phyloP scores from a whole-genome alignment of 2,113 vertebrate species.

The Microcebus tavaratra region DNA sequence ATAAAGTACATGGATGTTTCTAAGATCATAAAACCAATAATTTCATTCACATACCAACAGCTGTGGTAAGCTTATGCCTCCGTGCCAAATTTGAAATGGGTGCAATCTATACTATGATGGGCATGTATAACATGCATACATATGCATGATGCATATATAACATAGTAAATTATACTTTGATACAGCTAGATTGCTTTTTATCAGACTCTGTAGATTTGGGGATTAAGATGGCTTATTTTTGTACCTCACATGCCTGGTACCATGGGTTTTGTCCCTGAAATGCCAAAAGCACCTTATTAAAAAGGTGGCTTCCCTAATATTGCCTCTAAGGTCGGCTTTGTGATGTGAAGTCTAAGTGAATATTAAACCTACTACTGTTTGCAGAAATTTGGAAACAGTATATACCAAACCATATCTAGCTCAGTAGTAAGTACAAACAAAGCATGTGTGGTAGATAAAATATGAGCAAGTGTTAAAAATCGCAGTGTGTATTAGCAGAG shows the following conservation, averaged over 20 bases:
- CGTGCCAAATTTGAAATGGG: not conserved
- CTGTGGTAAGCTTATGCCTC: not conserved
- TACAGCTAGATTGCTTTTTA: not conserved
- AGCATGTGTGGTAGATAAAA: conserved; percentile 42
- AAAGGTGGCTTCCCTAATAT: not conserved
- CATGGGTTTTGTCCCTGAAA: not conserved
- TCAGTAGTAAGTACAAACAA: conserved; percentile 43
- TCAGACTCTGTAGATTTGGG: not conserved
- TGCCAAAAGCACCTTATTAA: not conserved
- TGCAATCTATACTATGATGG: not conserved
- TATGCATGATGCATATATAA: not conserved
- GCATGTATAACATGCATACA: not conserved
- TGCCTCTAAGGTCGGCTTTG: not conserved
- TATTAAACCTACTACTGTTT: conserved; percentile 5
- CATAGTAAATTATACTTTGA: not conserved
- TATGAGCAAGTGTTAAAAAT: conserved; percentile 37
- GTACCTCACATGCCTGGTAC: not conserved
- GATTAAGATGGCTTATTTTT: not conserved
- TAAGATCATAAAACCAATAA: conserved; percentile 65
- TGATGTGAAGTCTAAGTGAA: not conserved
- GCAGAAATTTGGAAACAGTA: not conserved
- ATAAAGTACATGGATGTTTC: conserved; percentile 51
- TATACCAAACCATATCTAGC: not conserved
- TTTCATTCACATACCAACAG: conserved; percentile 19
- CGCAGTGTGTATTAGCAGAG: not conserved